A percentile compares a stretch with the other conserved stretches of the same genome.
These are phyloP conservation scores for Tetramorium parvispinum DNA, from an alignment of 1,140 invertebrate genomes.

Conservation along the genomic window DNA sequence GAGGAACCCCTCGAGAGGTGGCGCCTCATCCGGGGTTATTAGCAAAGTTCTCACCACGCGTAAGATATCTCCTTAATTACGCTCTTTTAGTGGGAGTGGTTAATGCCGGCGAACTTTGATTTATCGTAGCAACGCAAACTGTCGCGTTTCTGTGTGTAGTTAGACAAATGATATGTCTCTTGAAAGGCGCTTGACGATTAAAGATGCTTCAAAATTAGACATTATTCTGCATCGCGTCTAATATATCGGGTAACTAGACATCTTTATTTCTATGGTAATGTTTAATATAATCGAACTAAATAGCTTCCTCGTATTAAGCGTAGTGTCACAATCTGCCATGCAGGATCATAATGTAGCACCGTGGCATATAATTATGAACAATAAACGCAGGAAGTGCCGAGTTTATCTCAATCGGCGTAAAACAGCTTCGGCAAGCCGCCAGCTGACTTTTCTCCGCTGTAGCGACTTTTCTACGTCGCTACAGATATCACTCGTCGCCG, in stretches of 20 bases:
- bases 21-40: constrained; percentile 71
- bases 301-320: background rate
- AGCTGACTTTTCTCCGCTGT: background rate
- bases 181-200: background rate
- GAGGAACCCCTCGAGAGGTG: constrained; percentile 64
- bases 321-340: background rate
- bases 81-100: constrained; percentile 58
- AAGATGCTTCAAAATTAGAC: background rate
- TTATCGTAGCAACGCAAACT: background rate
- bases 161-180: background rate
- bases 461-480: too few species aligned
- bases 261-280: constrained; percentile 12
- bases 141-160: background rate
- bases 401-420: constrained; percentile 39
- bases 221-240: background rate
- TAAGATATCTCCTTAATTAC: constrained; percentile 73
- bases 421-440: constrained; percentile 13
- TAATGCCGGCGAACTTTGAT: constrained; percentile 57
- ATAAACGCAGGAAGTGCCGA: constrained; percentile 28
- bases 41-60: constrained; percentile 72
- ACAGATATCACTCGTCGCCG: constrained; percentile 50
- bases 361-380: constrained; percentile 38
- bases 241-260: background rate
- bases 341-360: background rate
- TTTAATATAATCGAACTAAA: background rate